phyloP scores from a whole-genome alignment of 2,888 invertebrate species.

The Orthonevra nobilis region DNA sequence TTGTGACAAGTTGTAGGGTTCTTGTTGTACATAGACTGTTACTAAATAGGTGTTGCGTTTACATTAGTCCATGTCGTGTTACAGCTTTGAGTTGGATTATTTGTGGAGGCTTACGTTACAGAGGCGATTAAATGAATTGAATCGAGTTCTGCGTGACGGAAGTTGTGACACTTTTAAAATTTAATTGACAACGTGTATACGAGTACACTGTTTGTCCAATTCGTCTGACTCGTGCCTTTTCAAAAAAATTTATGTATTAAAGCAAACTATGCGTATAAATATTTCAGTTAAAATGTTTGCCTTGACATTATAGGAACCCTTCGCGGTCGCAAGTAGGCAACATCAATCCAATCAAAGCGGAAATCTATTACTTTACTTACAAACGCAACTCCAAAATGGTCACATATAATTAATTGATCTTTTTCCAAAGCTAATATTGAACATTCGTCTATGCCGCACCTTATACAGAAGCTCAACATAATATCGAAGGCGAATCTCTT shows the following conservation, averaged over 20 bases:
- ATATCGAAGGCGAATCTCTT: not conserved
- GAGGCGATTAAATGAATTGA: conserved; percentile 5
- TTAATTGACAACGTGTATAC: too few species aligned
- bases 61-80: conserved; percentile 50
- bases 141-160: not conserved
- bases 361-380: conserved; percentile 21
- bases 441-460: conserved; percentile 19
- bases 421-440: conserved; percentile 14
- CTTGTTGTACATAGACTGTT: conserved; percentile 26
- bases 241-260: too few species aligned
- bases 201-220: too few species aligned
- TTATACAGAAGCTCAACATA: conserved; percentile 46
- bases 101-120: conserved; percentile 2
- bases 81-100: conserved; percentile 9
- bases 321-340: too few species aligned
- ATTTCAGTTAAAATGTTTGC: too few species aligned
- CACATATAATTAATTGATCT: conserved; percentile 40
- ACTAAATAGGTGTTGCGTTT: conserved; percentile 50
- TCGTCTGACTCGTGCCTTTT: too few species aligned
- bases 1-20: conserved; percentile 64
- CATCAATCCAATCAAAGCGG: conserved; percentile 13
- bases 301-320: too few species aligned
- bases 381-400: conserved; percentile 9
- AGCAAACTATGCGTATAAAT: too few species aligned
- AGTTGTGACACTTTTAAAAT: too few species aligned